Base-by-base conservation (phyloP, 30 jellyfish, hydroid and myxozoan species). In the Aurelia aurita region DNA sequence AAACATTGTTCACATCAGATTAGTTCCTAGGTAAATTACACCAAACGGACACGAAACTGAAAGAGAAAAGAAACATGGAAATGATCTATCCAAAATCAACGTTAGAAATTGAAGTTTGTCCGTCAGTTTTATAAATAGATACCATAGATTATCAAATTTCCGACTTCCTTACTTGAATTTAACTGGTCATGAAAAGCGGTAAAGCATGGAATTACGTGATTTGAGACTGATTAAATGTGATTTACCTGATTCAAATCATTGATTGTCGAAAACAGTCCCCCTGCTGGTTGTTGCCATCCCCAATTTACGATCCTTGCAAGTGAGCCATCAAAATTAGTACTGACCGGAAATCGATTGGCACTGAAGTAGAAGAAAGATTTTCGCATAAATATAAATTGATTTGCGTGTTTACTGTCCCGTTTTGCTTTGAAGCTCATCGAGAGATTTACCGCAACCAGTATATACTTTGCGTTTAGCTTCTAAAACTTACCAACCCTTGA, bases 231-330 rank as follows among this genome's bases (percentile, higher is more conserved):
- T 18, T 16, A 18, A 28, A 54, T 22, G 13, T 25, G 23, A 70
- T 85, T 59, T 20, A 92, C 98, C 97, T 92, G 89, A 53, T 86
- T 96, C 85, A 92, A 39, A 58, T 92, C 98, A 60, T 82, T 47
- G 45, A 96, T 57, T 20, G 97, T 29, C 44, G 98, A 92, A 61
- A 51, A 87, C 13, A 92, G 76, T 47, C 98, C 98, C 3, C 95
- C 98, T 21, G 96, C 88, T 2, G 98, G 98, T 11, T 27, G 43
- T 26, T 72, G 90, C 98, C 98, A 92, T 51, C 98, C 98, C 98
- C 98, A 92, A 29, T 92, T 82, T 25, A 82, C 47, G 26, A 92
- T 77, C 58, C 58, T 44, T 57, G 93, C 96, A 3, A 22, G 26
- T 32, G 88, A 65, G 32, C 96, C 96, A 45, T 79, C 97, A 6